Conservation (phyloP, 2,888 invertebrate genomes). For the Stictocephala bisonia region DNA sequence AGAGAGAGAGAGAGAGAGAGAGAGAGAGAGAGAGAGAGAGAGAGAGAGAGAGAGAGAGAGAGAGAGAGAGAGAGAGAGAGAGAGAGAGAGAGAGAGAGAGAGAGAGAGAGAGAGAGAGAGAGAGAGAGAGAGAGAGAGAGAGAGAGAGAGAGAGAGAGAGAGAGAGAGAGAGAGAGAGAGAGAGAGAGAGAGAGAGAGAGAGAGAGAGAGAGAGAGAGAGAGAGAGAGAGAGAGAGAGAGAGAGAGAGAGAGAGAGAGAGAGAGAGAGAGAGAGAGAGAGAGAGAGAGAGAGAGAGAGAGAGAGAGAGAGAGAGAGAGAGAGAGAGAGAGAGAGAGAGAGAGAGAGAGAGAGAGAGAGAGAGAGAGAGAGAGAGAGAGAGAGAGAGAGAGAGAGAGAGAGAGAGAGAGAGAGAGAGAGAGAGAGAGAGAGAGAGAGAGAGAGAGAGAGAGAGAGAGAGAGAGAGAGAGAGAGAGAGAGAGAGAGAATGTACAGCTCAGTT, state of each 20-base stretch:
- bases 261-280: not conserved
- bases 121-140: not conserved
- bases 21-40: not conserved
- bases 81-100: not conserved
- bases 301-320: not conserved
- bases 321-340: not conserved
- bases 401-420: no score
- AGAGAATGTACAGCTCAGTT: no score
- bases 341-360: not conserved
- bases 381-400: no score
- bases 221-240: not conserved
- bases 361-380: not conserved
- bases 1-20: not conserved
- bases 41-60: not conserved
- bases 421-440: no score
- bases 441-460: no score
- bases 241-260: constrained; percentile 8
- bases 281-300: not conserved
- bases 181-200: constrained; percentile 9
- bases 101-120: not conserved
- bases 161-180: not conserved
- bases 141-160: not conserved
- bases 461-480: no score
- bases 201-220: constrained; percentile 38
- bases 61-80: not conserved